Evolutionary conservation across 2,888 invertebrate genomes (phyloP), one percentile per base, ranked within the genome.

Genomic region (Tenthredo mesomela): DNA sequence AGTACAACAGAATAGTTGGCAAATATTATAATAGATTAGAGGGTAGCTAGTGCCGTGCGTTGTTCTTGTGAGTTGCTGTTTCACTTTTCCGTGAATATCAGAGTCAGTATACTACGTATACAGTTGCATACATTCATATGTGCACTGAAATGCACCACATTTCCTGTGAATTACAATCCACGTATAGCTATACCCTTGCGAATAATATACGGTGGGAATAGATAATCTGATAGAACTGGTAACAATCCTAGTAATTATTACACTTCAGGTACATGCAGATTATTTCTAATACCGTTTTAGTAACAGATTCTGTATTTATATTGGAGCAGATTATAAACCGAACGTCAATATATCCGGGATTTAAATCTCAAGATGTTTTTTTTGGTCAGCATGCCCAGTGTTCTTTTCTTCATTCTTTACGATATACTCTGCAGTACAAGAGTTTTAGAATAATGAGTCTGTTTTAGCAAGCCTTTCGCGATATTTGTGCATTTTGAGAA

Each of bases 1-100:
- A 73, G 40, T 73, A 21, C 40, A 40, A 43, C 73, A 43, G 73
- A 73, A 73, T 73, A 73, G 73, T 73, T 43, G 40, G 73, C 43
- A 73, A 73, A 73, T 73, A 73, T 73, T 73, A 73, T 29, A 73
- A 73, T 73, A 73, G 43, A 73, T 73, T 73, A 73, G 40, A 73
- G 43, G 73, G 73, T 73, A 54, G 54, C n/a, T 54, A 54, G 54
- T 18, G 54, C n/a, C 12, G 73, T 73, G 10, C 25, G 73, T 73
- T 73, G 73, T 73, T 43, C 43, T 43, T 73, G 73, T 21, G 15
- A 73, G 40, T 73, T 73, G 21, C 43, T 43, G 43, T 73, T 73
- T 18, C 40, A 73, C 21, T 40, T 40, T 43, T 73, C 12, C 21
- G 43, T 12, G 12, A 25, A 73, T 73, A 73, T 73, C 73, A 9